Evolutionary conservation across 2,888 invertebrate genomes (phyloP).

Genomic region (Phortica okadai): DNA sequence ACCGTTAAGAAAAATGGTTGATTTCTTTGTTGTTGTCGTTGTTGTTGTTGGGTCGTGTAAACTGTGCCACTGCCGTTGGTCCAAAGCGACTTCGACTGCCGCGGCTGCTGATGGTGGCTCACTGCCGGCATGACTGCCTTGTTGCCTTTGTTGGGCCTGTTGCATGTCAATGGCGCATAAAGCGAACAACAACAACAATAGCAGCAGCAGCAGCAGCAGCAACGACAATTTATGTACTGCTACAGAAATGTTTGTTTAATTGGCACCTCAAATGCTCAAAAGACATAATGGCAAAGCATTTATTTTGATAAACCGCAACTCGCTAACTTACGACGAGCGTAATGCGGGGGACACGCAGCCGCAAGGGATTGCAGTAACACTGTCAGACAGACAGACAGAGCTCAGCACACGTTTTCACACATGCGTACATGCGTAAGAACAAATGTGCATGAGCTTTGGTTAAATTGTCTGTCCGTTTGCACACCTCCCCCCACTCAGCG

Average conservation of each 20-base stretch:
- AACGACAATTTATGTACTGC: slow-evolving; percentile 12
- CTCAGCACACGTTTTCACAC: slow-evolving; percentile 17
- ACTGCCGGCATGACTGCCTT: slow-evolving; percentile 23
- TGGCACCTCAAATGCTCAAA: slow-evolving; percentile 27
- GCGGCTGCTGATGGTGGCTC: slow-evolving; percentile 1
- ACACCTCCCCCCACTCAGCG: not conserved
- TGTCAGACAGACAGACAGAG: not conserved
- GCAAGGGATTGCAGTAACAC: not conserved
- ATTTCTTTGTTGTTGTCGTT: slow-evolving; percentile 31
- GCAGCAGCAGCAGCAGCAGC: not conserved
- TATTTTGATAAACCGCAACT: not conserved
- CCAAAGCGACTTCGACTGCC: not conserved
- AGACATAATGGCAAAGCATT: not conserved
- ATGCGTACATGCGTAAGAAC: slow-evolving; percentile 15
- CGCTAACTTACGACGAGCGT: not conserved
- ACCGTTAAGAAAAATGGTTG: slow-evolving; percentile 19
- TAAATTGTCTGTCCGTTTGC: too few species aligned
- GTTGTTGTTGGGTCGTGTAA: slow-evolving; percentile 38
- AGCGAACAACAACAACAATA: not conserved
- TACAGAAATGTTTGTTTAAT: slow-evolving; percentile 36
- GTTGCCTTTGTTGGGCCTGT: slow-evolving; percentile 23
- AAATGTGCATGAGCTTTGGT: not conserved
- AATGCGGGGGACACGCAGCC: not conserved
- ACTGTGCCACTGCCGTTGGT: slow-evolving; percentile 28
- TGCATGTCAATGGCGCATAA: slow-evolving; percentile 41